Base-by-base conservation (phyloP, 2,888 invertebrate species). In the Andrena fulva region DNA sequence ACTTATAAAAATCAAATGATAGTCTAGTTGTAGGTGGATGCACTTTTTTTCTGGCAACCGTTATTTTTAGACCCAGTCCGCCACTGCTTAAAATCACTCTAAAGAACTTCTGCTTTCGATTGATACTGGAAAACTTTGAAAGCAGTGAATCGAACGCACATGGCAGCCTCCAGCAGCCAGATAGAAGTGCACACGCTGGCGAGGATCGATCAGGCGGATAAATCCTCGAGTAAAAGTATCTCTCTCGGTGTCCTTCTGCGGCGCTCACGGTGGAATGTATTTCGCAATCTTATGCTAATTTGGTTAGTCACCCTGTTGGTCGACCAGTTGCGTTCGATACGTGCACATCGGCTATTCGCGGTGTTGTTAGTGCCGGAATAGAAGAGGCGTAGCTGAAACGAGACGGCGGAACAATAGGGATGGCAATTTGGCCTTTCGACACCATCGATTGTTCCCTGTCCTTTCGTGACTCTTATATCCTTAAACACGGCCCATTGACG, bases 271-370 rank as follows among this genome's bases (percentile, higher is more conserved):
- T 77, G 90, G 86, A 86, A 89, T 90, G 87, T 83, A 87, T 92
- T 91, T 91, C 87, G 89, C 90, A 92, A 93, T 85, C 82, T 87
- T 90, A 90, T 91, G 90, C 80, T 89, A 90, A 90, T 90, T 90
- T 86, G 79, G 90, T 92, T 92, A 92, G 92, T 92, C 92, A 92
- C 90, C 89, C 90, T 86, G 42, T 42, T 60, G 73, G 67, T 77
- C 70, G n/a, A 29, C 77, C 67, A 70, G 50, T 33, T 76, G 72
- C 29, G 66, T 52, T 50, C 62, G 54, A 27, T 42, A 24, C 63
- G 35, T 20, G 31, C 29, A 29, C 52, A 48, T 31, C 5, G 20
- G 7, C 20, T 54, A 29, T 42, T 10, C 62, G 77, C 33, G 54
- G 60, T 62, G 74, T 24, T 70, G 42, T 31, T 24, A 16, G 33